A percentile compares a stretch with the other conserved stretches of the same genome.
Conservation (phyloP, 2,113 vertebrate genomes). For the Circaetus cinerascens region DNA sequence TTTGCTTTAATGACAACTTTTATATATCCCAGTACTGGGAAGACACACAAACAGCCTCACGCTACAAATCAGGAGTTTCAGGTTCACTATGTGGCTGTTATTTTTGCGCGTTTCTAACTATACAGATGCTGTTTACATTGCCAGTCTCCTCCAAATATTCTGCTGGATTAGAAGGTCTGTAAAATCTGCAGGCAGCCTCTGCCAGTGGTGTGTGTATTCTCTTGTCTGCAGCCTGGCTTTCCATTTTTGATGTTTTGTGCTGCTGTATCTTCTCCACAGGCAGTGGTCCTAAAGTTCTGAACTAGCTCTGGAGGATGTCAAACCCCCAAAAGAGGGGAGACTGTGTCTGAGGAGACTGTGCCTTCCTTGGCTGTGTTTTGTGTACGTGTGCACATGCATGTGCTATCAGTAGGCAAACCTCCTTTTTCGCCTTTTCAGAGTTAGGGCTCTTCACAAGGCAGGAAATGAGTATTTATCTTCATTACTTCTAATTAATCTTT, state of each 20-base stretch:
- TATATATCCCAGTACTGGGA: background rate
- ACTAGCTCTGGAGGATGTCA: background rate
- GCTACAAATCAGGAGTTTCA: background rate
- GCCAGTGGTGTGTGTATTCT: background rate
- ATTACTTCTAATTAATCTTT: background rate
- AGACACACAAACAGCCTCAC: background rate
- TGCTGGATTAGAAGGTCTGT: background rate
- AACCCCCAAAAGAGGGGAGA: background rate
- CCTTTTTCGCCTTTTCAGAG: background rate
- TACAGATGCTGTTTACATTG: background rate
- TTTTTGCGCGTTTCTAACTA: background rate
- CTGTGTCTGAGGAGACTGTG: background rate
- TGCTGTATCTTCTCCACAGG: background rate
- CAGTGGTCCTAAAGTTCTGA: background rate
- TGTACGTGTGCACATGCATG: fast-evolving
- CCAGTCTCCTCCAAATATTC: background rate
- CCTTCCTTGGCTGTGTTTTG: background rate
- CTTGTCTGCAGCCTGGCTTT: background rate
- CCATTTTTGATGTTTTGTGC: background rate
- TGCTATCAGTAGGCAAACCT: background rate
- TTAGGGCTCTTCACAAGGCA: background rate
- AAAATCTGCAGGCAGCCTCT: background rate
- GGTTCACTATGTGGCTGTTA: background rate
- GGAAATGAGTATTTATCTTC: background rate
- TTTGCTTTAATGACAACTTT: background rate